phyloP scores from a whole-genome alignment of 2,113 vertebrate genomes.

The Carollia perspicillata region DNA sequence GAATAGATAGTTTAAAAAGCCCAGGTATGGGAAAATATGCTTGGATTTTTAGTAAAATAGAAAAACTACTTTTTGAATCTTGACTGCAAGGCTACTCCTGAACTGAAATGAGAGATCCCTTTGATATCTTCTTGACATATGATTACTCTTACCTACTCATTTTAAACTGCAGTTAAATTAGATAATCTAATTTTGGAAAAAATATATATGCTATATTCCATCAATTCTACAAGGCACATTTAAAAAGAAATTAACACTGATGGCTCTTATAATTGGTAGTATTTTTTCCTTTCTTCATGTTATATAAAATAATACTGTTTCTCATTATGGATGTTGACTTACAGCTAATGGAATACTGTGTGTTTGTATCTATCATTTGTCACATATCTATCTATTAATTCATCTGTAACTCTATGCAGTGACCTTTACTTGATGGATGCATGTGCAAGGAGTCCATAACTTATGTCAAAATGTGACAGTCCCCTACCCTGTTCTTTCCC shows the following conservation, averaged over 20 bases:
- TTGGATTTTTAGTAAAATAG: neutral
- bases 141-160: neutral
- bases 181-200: neutral
- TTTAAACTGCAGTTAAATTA: neutral
- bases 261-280: neutral
- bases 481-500: neutral
- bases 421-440: conserved; percentile 55
- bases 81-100: neutral
- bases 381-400: conserved; percentile 11
- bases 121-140: neutral
- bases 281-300: neutral
- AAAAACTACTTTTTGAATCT: neutral
- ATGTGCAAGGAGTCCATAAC: neutral
- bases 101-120: neutral
- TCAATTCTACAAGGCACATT: neutral
- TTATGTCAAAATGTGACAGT: neutral
- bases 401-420: neutral
- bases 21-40: neutral
- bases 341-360: neutral
- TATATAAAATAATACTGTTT: conserved; percentile 10
- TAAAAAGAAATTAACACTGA: too few relatives aligned
- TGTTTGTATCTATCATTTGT: conserved; percentile 10
- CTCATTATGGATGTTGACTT: conserved; percentile 29
- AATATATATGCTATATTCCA: neutral
- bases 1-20: neutral